Base-by-base conservation (phyloP, 2,113 vertebrate species). In the Oreochromis tanganicae region DNA sequence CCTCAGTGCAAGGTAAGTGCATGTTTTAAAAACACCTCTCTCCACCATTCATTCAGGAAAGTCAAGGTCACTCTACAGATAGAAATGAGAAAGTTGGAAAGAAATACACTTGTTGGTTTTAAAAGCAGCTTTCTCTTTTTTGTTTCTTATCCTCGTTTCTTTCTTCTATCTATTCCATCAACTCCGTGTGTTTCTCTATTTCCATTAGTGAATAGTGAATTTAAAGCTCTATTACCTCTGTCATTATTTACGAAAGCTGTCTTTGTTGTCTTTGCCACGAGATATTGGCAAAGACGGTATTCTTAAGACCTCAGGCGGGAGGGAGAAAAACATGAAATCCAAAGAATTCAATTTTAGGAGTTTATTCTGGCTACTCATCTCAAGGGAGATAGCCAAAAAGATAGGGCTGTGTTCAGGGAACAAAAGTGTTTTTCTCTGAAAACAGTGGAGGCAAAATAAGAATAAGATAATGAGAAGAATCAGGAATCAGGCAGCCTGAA, bases 211-310 rank as follows among this genome's bases (percentile, higher is more conserved):
- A 85, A 29, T 46, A 16, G 29, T 66, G 73, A 89, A 85, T 89
- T 78, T 84, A 89, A 93, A 81, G 88, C 52, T 90, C 78, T 84
- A 81, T 92, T 94, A 87, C 63, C 61, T 86, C 54, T 84, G 73
- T 81, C 57, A 87, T 92, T 80, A 86, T 94, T 92, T 89, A 89
- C 66, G 79, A 91, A 86, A 86, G 82, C 84, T 90, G 24, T 63
- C 57, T 43, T 66, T 87, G 73, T 61, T 78, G 89, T 85, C 85
- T 91, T 85, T 90, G 86, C 55, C 61, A 66, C 8, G 3, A 82
- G 87, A 87, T 80, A 88, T 57, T 85, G 73, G 68, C 68, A 81
- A 88, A 82, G 41, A 73, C 52, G 16, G 5, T 19, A 8, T 83
- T 84, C 19, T 79, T 57, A 82, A 81, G 66, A 84, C 86, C 55